Evolutionary conservation across 2,113 vertebrate species (phyloP), one percentile per base, ranked within the genome.

Genomic region (Gambusia holbrooki): DNA sequence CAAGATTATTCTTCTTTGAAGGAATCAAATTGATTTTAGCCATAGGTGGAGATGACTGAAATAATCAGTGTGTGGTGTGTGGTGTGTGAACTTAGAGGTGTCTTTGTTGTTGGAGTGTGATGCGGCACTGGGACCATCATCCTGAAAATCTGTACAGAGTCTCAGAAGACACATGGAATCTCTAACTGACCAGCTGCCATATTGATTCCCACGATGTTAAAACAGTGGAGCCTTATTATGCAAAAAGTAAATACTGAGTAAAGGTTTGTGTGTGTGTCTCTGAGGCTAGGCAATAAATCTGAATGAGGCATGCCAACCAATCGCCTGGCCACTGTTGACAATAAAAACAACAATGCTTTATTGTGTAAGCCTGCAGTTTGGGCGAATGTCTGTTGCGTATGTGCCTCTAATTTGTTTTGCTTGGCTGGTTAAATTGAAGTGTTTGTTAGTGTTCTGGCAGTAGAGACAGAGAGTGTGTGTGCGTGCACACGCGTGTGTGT

Each of bases 401-500:
- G 62, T 71, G 74, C 88, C 74, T 90, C 87, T 77, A 92, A 89
- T 93, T 94, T 77, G 93, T 95, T 95, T 94, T 94, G 94, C 83
- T 94, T 84, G 86, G 92, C 83, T 93, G 94, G 93, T 94, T 95
- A 94, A 94, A 95, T 94, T 88, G 93, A 92, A 90, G 87, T 92
- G 83, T 95, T 96, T 96, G 94, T 95, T 95, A 92, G 92, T 86
- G 73, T 3, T 76, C 73, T 82, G 82, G 72, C 79, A 84, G 73
- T 45, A 62, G 93, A 89, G 90, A 84, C 88, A 58, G 72, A 28
- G 68, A 15, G 69, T 69, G 68, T 63, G 67, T 77, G 79, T 65
- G 13, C n/a, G 72, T 30, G 68, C 28, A 64, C 30, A 65, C 73
- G 64, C 7, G 33, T 63, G 67, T 77, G 68, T 32, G 65, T 32